Percentiles rank a stretch among this genome's conserved stretches.
These are phyloP conservation scores for Stictonetta naevosa DNA, from an alignment of 2,113 vertebrate species.

Conservation along the genomic window DNA sequence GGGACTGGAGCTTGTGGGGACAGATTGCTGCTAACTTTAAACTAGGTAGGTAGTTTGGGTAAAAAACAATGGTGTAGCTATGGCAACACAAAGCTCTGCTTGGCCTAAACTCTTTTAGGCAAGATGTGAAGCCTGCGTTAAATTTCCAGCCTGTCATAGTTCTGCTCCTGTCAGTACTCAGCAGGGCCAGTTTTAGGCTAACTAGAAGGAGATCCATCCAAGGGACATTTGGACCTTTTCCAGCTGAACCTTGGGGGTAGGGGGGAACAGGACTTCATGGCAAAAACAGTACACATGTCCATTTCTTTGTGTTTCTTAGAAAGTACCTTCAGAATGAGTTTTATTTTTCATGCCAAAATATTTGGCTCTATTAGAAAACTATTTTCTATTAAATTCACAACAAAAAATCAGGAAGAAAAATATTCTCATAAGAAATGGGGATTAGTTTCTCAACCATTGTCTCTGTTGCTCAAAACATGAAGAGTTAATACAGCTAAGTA, in stretches of 20 bases:
- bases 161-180: background rate
- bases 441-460: background rate
- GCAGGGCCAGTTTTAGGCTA: background rate
- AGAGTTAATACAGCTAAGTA: background rate
- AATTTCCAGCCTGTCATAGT: background rate
- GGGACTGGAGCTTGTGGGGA: background rate
- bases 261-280: accelerated
- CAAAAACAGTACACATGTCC: background rate
- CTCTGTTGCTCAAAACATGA: background rate
- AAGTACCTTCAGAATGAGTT: background rate
- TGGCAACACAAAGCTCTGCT: background rate
- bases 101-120: background rate
- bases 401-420: background rate
- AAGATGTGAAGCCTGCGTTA: background rate
- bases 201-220: accelerated
- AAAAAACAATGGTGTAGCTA: background rate
- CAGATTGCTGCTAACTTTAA: background rate
- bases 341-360: background rate
- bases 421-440: background rate
- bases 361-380: background rate
- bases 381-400: background rate
- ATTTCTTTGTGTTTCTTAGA: background rate
- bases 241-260: background rate
- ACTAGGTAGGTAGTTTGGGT: background rate
- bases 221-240: background rate